Conservation (phyloP, 2,113 vertebrate species). For the Coptodon bakossiorum region DNA sequence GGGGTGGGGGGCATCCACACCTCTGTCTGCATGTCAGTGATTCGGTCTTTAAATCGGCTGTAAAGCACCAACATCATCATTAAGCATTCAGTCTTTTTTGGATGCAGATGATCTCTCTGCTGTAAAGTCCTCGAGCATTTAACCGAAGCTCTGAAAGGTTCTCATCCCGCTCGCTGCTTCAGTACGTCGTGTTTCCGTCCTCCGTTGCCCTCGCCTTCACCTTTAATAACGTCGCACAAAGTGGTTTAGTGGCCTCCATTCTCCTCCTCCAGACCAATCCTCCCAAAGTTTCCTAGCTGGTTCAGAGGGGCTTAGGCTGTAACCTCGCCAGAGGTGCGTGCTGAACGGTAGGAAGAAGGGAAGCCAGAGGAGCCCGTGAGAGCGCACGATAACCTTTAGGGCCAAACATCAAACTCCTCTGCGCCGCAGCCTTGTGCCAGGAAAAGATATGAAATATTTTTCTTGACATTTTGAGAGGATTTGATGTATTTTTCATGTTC, state of each 20-base stretch:
- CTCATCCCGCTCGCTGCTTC: background rate
- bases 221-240: background rate
- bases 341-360: background rate
- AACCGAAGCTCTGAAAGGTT: background rate
- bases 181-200: background rate
- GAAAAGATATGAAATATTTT: constrained; percentile 7
- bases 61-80: background rate
- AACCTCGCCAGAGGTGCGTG: background rate
- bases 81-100: background rate
- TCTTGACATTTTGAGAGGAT: constrained; percentile 7
- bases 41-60: background rate
- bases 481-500: constrained; percentile 16
- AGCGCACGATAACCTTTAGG: constrained; percentile 26
- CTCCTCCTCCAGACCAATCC: background rate
- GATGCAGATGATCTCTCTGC: background rate
- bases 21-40: background rate
- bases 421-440: background rate
- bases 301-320: background rate
- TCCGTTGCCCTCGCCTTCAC: background rate
- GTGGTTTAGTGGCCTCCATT: background rate
- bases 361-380: background rate
- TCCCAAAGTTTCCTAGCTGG: background rate
- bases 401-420: constrained; percentile 2
- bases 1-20: background rate
- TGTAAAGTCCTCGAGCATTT: background rate